These are phyloP conservation scores for Macaria notata DNA, from an alignment of 2,888 invertebrate genomes.

Conservation along the genomic window DNA sequence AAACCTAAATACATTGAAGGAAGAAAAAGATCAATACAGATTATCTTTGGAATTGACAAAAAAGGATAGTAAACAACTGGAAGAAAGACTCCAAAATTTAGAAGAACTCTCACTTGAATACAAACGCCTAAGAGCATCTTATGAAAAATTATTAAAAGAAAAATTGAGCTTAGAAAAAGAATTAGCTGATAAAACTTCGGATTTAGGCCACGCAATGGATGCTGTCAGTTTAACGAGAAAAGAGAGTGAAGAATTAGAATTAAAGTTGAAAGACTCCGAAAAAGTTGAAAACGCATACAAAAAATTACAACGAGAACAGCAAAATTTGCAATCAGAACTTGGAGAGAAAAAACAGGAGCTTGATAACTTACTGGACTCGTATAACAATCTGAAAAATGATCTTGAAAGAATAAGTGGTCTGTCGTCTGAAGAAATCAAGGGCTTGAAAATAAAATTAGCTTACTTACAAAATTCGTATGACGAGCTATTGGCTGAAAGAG, in stretches of 20 bases:
- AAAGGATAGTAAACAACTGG: conserved; percentile 53
- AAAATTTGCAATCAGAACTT: conserved; percentile 42
- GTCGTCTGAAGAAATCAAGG: conserved; percentile 34
- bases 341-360: conserved; percentile 41
- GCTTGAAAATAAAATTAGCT: conserved; percentile 42
- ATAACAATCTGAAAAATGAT: conserved; percentile 16
- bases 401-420: conserved; percentile 18
- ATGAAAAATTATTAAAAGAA: conserved; percentile 44
- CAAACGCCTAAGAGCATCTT: conserved; percentile 41
- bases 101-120: conserved; percentile 46
- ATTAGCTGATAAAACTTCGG: conserved; percentile 40
- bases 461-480: conserved; percentile 39
- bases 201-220: conserved; percentile 46
- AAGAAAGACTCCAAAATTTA: conserved; percentile 45
- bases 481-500: conserved; percentile 44
- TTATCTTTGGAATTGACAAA: conserved; percentile 43
- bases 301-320: conserved; percentile 45
- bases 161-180: conserved; percentile 51
- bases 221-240: conserved; percentile 45
- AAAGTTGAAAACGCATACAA: conserved; percentile 41
- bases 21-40: conserved; percentile 51
- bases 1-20: conserved; percentile 46
- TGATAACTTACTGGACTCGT: conserved; percentile 26
- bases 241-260: conserved; percentile 48
- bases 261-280: conserved; percentile 43